Evolutionary conservation across 1,140 invertebrate genomes (phyloP).

Genomic region (Rhopalosiphum padi): DNA sequence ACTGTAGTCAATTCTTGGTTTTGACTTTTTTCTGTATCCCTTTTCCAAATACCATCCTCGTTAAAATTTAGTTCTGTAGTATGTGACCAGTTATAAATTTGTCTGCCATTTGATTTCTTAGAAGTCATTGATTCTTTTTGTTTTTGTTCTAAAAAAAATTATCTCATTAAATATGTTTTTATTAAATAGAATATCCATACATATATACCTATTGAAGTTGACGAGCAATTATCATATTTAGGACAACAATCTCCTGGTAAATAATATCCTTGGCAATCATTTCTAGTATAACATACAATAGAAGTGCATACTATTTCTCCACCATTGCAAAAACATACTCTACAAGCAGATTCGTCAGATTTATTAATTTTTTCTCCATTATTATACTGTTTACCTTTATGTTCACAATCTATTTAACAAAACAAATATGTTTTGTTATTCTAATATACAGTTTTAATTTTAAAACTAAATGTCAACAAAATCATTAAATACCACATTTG

Average conservation of each 20-base stretch:
- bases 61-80: constrained; percentile 29
- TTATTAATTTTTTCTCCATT: constrained; percentile 76
- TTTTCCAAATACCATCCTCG: constrained; percentile 43
- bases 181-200: neutral
- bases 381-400: constrained; percentile 75
- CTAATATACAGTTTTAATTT: neutral
- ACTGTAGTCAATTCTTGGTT: constrained; percentile 26
- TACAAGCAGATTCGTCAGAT: constrained; percentile 74
- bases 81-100: neutral
- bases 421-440: constrained; percentile 35
- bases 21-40: neutral
- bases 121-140: neutral
- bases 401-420: constrained; percentile 73
- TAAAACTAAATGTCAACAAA: neutral
- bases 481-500: constrained; percentile 72
- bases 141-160: constrained; percentile 27
- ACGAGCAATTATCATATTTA: constrained; percentile 79
- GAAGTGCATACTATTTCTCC: constrained; percentile 78
- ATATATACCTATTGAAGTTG: constrained; percentile 65
- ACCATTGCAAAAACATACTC: constrained; percentile 80
- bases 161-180: neutral
- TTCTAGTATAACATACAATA: constrained; percentile 76
- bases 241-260: constrained; percentile 78
- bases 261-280: constrained; percentile 74
- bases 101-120: neutral